Evolutionary conservation across 2,888 invertebrate species (phyloP).

Genomic region (Allygus modestus): DNA sequence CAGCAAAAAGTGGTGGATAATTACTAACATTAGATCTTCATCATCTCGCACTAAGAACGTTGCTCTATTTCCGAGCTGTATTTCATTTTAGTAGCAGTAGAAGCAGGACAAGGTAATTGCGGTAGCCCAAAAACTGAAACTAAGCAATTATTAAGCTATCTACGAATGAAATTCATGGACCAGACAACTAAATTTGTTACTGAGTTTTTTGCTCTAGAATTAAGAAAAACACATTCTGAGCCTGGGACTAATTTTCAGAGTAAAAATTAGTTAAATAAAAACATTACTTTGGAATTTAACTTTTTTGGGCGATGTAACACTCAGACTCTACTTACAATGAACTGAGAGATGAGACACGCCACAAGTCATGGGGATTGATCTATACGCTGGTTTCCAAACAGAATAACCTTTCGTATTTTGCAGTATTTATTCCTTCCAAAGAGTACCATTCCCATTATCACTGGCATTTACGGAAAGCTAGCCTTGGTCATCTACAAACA

Average conservation of each 20-base stretch:
- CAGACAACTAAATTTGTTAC: too few species aligned
- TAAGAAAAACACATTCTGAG: too few species aligned
- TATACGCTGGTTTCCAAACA: neutral
- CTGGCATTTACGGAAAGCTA: neutral
- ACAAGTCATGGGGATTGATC: neutral
- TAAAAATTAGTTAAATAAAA: too few species aligned
- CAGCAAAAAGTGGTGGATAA: neutral
- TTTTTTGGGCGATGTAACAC: too few species aligned
- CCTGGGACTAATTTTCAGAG: too few species aligned
- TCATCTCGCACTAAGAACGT: neutral
- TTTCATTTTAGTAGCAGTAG: neutral
- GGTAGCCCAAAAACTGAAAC: neutral
- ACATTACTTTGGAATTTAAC: too few species aligned
- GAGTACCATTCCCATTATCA: constrained; percentile 8
- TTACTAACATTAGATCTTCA: neutral
- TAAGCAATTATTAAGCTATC: neutral
- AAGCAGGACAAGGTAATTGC: neutral
- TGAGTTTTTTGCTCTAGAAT: too few species aligned
- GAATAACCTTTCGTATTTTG: neutral
- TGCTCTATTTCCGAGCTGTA: neutral
- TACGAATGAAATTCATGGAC: neutral
- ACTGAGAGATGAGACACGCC: too few species aligned
- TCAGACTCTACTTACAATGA: too few species aligned
- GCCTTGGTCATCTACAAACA: constrained; percentile 21
- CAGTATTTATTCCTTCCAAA: neutral